A percentile compares a stretch with the other conserved stretches of the same genome.
Evolutionary conservation across 2,797 vertebrate species (phyloP).

Genomic region (Harpagifer antarcticus): DNA sequence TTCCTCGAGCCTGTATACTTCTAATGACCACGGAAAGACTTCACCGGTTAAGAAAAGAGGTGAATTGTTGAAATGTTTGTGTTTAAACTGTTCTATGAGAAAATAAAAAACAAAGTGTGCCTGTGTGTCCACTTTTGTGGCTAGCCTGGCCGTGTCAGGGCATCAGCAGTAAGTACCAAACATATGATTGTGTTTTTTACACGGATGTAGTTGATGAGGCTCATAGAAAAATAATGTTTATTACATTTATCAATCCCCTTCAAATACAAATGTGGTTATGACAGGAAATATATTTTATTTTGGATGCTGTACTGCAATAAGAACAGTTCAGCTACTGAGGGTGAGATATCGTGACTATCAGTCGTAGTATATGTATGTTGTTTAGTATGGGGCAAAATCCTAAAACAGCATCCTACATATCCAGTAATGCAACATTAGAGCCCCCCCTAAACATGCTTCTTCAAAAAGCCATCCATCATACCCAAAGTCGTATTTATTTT

Average conservation of each 20-base stretch:
- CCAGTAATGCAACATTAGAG: not conserved
- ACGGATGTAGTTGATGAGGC: not conserved
- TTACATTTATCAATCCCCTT: not conserved
- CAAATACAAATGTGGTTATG: not conserved
- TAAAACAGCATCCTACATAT: not conserved
- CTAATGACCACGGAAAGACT: too few species aligned
- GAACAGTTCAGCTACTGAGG: not conserved
- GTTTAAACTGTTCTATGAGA: too few species aligned
- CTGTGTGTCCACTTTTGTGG: not conserved
- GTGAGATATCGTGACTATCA: not conserved
- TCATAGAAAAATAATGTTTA: not conserved
- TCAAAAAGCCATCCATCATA: not conserved
- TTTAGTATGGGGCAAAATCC: not conserved
- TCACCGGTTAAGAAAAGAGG: too few species aligned
- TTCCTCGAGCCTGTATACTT: too few species aligned
- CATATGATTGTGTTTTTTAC: not conserved
- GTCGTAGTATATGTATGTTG: not conserved
- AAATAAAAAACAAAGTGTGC: not conserved
- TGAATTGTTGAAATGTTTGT: too few species aligned
- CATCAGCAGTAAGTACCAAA: not conserved
- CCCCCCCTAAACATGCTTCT: not conserved
- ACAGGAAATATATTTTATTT: not conserved
- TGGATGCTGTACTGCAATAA: not conserved
- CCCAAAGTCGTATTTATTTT: too few species aligned
- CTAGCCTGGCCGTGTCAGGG: not conserved